Evolutionary conservation across 2,797 vertebrate genomes (phyloP).

Genomic region (Peromyscus eremicus): DNA sequence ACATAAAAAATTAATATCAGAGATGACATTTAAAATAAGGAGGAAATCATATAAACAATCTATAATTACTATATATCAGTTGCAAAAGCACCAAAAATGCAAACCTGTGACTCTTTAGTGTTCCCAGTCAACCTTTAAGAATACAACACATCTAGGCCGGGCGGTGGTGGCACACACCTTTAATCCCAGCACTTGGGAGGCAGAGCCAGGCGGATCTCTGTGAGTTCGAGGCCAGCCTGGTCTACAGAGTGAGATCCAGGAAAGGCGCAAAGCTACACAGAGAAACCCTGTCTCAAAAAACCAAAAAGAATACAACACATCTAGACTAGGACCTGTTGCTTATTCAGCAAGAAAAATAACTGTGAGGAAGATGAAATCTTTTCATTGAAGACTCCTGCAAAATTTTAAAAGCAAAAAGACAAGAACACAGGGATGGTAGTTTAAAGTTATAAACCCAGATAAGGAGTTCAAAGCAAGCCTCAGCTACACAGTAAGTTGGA

Average conservation of each 20-base stretch:
- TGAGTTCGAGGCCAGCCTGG: no score
- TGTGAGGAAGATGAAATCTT: not conserved
- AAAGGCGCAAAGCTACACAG: no score
- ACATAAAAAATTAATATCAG: slow-evolving; percentile 54
- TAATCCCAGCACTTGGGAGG: no score
- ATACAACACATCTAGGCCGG: slow-evolving; percentile 36
- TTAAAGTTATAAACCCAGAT: not conserved
- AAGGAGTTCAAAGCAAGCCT: not conserved
- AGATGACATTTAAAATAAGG: not conserved
- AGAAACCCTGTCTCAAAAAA: no score
- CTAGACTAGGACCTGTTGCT: slow-evolving; percentile 27
- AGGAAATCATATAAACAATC: not conserved
- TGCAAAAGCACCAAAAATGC: slow-evolving; percentile 39
- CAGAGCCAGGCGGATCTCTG: no score
- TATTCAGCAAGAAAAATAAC: slow-evolving; percentile 55
- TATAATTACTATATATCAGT: not conserved
- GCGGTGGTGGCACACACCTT: no score
- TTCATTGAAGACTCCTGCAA: not conserved
- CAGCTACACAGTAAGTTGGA: not conserved
- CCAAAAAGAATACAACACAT: slow-evolving; percentile 28
- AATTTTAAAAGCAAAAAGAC: not conserved
- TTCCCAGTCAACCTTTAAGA: slow-evolving; percentile 20
- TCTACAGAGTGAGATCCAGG: no score
- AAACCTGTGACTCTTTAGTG: not conserved
- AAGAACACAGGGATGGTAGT: not conserved